These are phyloP conservation scores for Darevskia nairensis DNA, from an alignment of 2,797 vertebrate genomes.

Conservation along the genomic window DNA sequence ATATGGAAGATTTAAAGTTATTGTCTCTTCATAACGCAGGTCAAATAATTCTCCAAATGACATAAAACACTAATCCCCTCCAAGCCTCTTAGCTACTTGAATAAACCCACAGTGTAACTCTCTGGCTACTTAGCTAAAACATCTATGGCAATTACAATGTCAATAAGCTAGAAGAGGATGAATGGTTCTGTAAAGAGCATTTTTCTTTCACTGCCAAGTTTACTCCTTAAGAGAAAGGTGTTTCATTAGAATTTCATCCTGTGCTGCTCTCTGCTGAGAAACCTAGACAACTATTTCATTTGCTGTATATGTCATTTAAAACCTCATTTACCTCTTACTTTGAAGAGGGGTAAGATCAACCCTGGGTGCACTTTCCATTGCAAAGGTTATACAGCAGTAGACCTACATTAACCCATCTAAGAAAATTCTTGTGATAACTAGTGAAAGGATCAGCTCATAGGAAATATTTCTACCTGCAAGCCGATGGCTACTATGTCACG, in stretches of 20 bases:
- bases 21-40: constrained; percentile 40
- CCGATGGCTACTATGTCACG: too few species aligned
- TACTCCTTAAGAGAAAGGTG: not conserved
- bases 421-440: not conserved
- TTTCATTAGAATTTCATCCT: constrained; percentile 25
- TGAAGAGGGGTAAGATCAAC: not conserved
- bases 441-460: not conserved
- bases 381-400: not conserved
- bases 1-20: constrained; percentile 43
- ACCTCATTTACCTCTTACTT: constrained; percentile 17
- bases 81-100: constrained; percentile 37
- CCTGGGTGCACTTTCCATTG: not conserved
- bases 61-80: constrained; percentile 46
- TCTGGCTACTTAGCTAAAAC: constrained; percentile 50
- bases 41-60: constrained; percentile 44
- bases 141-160: constrained; percentile 49
- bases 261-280: not conserved
- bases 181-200: constrained; percentile 52
- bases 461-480: not conserved
- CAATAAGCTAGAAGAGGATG: constrained; percentile 54
- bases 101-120: constrained; percentile 46
- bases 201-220: constrained; percentile 46
- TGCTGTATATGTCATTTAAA: constrained; percentile 23
- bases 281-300: not conserved
- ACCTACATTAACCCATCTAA: not conserved